A percentile compares a stretch with the other conserved stretches of the same genome.
Evolutionary conservation across 2,888 invertebrate species (phyloP).

Genomic region (Pseudococcus viburni): DNA sequence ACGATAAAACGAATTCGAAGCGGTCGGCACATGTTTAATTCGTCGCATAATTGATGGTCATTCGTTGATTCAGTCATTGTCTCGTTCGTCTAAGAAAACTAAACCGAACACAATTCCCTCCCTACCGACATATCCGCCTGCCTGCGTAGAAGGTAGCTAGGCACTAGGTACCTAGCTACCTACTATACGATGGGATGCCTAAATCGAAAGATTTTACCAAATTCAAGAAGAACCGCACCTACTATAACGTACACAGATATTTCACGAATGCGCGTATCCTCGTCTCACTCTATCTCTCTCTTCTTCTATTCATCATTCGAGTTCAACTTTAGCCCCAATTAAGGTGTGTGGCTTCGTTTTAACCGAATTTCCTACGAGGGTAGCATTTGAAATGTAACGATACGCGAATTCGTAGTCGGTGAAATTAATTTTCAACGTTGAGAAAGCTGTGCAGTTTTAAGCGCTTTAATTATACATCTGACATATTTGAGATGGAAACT

Average conservation of each 20-base stretch:
- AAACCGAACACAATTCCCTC: not conserved
- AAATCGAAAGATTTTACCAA: not conserved
- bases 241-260: too few relatives aligned
- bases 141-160: too few relatives aligned
- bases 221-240: too few relatives aligned
- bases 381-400: conserved; percentile 20
- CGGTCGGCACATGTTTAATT: not conserved
- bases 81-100: not conserved
- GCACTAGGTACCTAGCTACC: too few relatives aligned
- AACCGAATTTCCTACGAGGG: conserved; percentile 22
- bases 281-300: too few relatives aligned
- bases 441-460: conserved; percentile 17
- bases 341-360: not conserved
- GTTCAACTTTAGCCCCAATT: not conserved
- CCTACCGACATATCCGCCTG: not conserved
- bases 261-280: too few relatives aligned
- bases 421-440: conserved; percentile 26
- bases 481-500: conserved; percentile 9
- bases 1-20: not conserved
- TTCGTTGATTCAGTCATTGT: not conserved
- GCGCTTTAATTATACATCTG: conserved; percentile 24
- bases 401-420: not conserved
- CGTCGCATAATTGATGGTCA: not conserved
- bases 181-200: not conserved
- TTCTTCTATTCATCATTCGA: not conserved